These are phyloP conservation scores for Agonopterix heracliana DNA, from an alignment of 2,888 invertebrate species.

Conservation along the genomic window DNA sequence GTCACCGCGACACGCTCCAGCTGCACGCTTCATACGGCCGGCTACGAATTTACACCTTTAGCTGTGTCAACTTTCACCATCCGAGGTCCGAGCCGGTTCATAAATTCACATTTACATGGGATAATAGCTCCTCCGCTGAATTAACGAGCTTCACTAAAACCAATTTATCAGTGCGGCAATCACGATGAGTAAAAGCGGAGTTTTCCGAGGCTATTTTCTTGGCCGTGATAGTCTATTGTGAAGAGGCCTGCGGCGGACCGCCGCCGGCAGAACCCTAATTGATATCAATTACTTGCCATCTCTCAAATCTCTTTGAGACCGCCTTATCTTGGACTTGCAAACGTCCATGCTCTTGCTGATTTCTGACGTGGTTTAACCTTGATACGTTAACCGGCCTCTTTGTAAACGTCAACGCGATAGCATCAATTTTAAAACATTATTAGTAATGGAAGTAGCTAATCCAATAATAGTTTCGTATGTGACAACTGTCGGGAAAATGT, in stretches of 20 bases:
- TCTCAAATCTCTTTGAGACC: constrained; percentile 46
- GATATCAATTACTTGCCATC: constrained; percentile 61
- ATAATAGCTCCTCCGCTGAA: constrained; percentile 25
- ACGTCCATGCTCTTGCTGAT: constrained; percentile 30
- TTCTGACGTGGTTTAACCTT: constrained; percentile 19
- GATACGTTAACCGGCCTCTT: no score
- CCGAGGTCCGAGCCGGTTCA: constrained; percentile 4
- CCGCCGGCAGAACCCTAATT: constrained; percentile 49
- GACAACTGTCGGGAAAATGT: no score
- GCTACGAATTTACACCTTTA: no score
- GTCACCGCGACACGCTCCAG: no score
- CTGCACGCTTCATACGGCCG: no score
- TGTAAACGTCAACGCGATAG: no score
- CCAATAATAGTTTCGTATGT: no score
- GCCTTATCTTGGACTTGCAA: constrained; percentile 30
- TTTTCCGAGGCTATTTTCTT: constrained; percentile 35
- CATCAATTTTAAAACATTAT: no score
- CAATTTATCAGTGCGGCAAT: constrained; percentile 42
- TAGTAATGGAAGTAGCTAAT: no score
- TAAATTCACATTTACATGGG: constrained; percentile 22
- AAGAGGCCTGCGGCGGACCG: constrained; percentile 35
- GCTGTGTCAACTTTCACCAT: constrained; percentile 1
- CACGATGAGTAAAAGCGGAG: constrained; percentile 33
- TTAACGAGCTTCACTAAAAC: constrained; percentile 30
- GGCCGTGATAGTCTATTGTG: constrained; percentile 44